Percentiles rank a stretch among this genome's conserved stretches.
These are phyloP conservation scores for Sussaba pulchella DNA, from an alignment of 2,888 invertebrate species.

Conservation along the genomic window DNA sequence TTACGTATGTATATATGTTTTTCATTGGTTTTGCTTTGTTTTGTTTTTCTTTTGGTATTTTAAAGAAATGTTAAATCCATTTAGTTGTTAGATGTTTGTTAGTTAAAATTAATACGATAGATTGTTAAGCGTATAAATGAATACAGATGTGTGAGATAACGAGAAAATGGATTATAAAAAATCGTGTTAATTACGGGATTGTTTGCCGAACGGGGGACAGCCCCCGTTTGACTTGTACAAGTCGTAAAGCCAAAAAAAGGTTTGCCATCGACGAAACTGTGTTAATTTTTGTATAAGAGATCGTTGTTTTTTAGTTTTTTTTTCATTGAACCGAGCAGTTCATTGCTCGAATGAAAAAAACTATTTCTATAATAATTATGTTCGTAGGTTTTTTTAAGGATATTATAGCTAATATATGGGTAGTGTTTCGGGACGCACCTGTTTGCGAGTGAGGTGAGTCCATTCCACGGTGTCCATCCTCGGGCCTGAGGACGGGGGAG, in stretches of 20 bases:
- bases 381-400: slow-evolving; percentile 38
- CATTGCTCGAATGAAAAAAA: slow-evolving; percentile 6
- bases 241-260: slow-evolving; percentile 32
- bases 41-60: slow-evolving; percentile 25
- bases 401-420: too few species aligned
- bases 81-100: slow-evolving; percentile 78
- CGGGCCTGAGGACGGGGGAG: slow-evolving; percentile 83
- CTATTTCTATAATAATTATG: slow-evolving; percentile 27
- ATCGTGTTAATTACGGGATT: slow-evolving; percentile 34
- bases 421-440: slow-evolving; percentile 78
- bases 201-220: slow-evolving; percentile 5
- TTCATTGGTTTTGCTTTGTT: not conserved
- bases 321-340: not conserved
- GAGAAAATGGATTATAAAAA: slow-evolving; percentile 28
- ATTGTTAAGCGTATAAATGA: slow-evolving; percentile 52
- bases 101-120: slow-evolving; percentile 65
- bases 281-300: not conserved
- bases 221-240: not conserved
- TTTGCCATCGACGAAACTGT: slow-evolving; percentile 18
- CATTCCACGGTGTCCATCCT: slow-evolving; percentile 83
- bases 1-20: slow-evolving; percentile 7
- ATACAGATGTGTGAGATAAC: slow-evolving; percentile 44
- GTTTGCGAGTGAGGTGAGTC: slow-evolving; percentile 84
- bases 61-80: slow-evolving; percentile 40
- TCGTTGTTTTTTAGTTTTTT: not conserved